Base-by-base conservation (phyloP, 1,140 invertebrate species). In the Formica exsecta region DNA sequence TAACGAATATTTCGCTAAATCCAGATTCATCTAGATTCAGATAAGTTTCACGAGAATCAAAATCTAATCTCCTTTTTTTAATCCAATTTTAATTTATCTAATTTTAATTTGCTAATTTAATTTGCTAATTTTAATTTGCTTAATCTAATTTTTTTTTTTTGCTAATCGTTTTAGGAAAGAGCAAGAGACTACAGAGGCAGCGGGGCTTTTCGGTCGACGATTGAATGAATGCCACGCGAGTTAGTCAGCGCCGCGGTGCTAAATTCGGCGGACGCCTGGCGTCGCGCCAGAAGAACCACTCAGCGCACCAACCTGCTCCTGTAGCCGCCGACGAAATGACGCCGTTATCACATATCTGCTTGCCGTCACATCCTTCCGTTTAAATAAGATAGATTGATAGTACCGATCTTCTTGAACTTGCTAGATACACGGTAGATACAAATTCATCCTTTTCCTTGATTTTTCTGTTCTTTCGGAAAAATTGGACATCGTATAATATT, bases 211-310 rank as follows among this genome's bases (percentile, higher is more conserved):
- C 91, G 89, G 89, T 92, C 90, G 89, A 88, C 91, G 88, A 92
- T 93, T 95, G 94, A 95, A 95, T 95, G 95, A 94, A 95, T 95
- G 94, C 93, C 93, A 94, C 93, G 92, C 92, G 92, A 92, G 94
- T 95, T 95, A 95, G 95, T 95, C 95, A 95, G 94, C 94, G 91
- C 92, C 92, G 91, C 93, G 93, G 86, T 93, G 93, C 95, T 95
- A 95, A 95, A 95, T 95, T 93, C 92, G 92, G 93, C 93, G 89
- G 89, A 92, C 87, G 93, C 84, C 92, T 95, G 94, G 94, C 94
- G 59, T 83, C 79, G 73, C n/a, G 93, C 94, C 94, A 95, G 92
- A 91, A 93, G 92, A 95, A 95, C 94, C 94, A 95, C 94, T 93
- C 93, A 94, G 94, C 94, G 94, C 94, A 94, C 94, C 94, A 95